phyloP scores from a whole-genome alignment of 2,888 invertebrate genomes.

The Heliconius erato region DNA sequence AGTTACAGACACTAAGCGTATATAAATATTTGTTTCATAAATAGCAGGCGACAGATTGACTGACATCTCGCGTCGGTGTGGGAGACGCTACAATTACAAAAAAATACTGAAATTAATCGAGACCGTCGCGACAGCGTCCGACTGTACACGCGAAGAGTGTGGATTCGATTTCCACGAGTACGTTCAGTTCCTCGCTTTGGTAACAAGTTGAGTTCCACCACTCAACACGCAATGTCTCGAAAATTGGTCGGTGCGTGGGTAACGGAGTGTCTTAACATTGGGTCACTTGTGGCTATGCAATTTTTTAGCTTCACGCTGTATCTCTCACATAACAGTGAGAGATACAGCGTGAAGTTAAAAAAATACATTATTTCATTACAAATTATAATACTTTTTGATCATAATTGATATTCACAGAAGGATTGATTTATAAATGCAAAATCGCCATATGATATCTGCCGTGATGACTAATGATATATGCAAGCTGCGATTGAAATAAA shows the following conservation, averaged over 20 bases:
- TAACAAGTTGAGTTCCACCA: background rate
- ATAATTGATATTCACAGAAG: background rate
- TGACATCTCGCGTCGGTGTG: constrained; percentile 25
- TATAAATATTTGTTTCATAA: constrained; percentile 36
- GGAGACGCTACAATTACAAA: constrained; percentile 10
- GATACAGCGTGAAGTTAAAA: background rate
- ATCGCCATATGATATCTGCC: background rate
- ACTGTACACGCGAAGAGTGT: background rate
- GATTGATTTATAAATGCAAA: background rate
- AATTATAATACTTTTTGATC: background rate
- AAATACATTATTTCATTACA: too few relatives aligned
- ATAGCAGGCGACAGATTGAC: constrained; percentile 46
- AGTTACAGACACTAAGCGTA: constrained; percentile 13
- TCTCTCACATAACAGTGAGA: too few relatives aligned
- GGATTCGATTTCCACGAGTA: background rate
- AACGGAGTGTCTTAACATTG: background rate
- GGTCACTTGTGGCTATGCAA: background rate
- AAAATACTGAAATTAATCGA: too few relatives aligned
- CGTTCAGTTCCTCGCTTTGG: too few relatives aligned
- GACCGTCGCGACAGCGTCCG: too few relatives aligned
- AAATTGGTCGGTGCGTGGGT: background rate
- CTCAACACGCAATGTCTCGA: too few relatives aligned
- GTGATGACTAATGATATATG: background rate
- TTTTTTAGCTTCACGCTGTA: too few relatives aligned
- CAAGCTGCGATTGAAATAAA: constrained; percentile 7